These are phyloP conservation scores for Hippoglossus hippoglossus DNA, from an alignment of 2,797 vertebrate species.

Conservation along the genomic window DNA sequence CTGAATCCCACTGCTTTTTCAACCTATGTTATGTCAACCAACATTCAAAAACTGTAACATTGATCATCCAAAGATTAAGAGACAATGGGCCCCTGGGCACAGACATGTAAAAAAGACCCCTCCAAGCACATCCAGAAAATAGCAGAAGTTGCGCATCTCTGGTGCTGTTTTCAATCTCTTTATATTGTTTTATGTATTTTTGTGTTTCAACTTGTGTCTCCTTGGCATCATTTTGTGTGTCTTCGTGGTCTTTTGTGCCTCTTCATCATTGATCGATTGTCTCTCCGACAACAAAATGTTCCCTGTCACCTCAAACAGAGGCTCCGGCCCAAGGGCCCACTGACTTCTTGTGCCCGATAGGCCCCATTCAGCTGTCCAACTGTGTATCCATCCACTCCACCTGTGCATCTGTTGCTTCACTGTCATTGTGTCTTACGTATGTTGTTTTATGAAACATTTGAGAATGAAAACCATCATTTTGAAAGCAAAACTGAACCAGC, in stretches of 20 bases:
- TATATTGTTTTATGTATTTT: background rate
- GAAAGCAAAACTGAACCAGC: slow-evolving; percentile 18
- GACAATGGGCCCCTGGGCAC: background rate
- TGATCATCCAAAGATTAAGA: background rate
- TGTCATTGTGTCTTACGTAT: slow-evolving; percentile 15
- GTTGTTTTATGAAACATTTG: slow-evolving; percentile 25
- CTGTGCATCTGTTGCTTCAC: slow-evolving; percentile 27
- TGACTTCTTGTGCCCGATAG: background rate
- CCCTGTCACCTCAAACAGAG: background rate
- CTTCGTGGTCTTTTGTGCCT: background rate
- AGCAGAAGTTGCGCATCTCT: no score
- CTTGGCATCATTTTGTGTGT: background rate
- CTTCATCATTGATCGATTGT: background rate
- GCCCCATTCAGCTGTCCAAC: background rate
- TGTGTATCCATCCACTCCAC: slow-evolving; percentile 3
- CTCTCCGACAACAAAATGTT: background rate
- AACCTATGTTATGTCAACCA: slow-evolving; percentile 14
- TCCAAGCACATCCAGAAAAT: background rate
- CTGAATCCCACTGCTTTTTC: slow-evolving; percentile 59
- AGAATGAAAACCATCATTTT: slow-evolving; percentile 28
- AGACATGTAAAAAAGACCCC: background rate
- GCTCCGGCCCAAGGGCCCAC: background rate
- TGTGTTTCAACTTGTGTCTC: background rate
- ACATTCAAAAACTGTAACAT: background rate
- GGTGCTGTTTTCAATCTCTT: background rate